phyloP scores from a whole-genome alignment of 2,113 vertebrate genomes.

The Myrmecophaga tridactyla region DNA sequence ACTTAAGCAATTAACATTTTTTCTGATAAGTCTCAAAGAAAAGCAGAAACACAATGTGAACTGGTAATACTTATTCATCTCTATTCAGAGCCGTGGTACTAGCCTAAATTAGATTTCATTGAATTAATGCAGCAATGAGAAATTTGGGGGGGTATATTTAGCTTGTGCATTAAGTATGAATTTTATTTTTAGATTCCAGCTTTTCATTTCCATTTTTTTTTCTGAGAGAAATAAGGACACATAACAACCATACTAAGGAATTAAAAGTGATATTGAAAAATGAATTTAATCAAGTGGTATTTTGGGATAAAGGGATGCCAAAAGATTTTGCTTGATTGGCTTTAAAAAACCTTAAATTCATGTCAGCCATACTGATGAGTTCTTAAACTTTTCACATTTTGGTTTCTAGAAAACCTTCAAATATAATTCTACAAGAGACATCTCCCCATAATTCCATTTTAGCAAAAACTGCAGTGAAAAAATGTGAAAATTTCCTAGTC shows the following conservation, averaged over 20 bases:
- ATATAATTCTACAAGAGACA: not conserved
- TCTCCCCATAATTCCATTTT: not conserved
- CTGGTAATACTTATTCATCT: slow-evolving; percentile 39
- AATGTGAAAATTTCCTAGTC: not conserved
- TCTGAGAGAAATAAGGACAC: slow-evolving; percentile 53
- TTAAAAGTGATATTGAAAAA: slow-evolving; percentile 37
- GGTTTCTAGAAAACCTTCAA: not conserved
- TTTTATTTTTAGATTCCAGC: slow-evolving; percentile 75
- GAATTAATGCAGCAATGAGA: slow-evolving; percentile 49
- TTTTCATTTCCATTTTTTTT: slow-evolving; percentile 64
- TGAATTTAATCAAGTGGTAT: slow-evolving; percentile 45
- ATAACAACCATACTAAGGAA: slow-evolving; percentile 13
- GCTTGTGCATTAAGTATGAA: slow-evolving; percentile 63
- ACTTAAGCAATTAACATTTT: slow-evolving; percentile 37
- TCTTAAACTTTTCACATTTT: not conserved
- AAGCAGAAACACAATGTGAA: slow-evolving; percentile 29
- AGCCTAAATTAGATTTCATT: slow-evolving; percentile 57
- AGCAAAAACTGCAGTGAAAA: not conserved
- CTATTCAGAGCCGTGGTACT: slow-evolving; percentile 37
- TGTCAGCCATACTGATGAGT: not conserved
- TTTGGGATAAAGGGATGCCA: slow-evolving; percentile 27
- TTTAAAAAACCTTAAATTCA: not conserved
- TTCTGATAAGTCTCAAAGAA: slow-evolving; percentile 32
- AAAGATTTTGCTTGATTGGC: not conserved
- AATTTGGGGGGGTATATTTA: slow-evolving; percentile 58